A percentile compares a stretch with the other conserved stretches of the same genome.
phyloP scores from a whole-genome alignment of 2,113 vertebrate species.

The Anolis sagrei region DNA sequence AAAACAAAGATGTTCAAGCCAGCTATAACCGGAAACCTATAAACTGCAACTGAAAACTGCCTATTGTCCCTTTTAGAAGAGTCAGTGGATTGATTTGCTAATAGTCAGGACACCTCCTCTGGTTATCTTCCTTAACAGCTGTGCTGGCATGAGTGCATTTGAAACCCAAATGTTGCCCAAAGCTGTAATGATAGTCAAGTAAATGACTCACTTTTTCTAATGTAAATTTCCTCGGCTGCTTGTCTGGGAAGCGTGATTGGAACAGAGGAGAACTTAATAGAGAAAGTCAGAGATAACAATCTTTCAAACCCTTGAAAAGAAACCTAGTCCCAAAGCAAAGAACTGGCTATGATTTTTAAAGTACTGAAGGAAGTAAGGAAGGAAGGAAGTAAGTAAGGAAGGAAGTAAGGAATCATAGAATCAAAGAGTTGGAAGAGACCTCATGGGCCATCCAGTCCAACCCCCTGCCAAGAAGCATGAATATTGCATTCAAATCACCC shows the following conservation, averaged over 20 bases:
- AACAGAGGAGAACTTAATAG: background rate
- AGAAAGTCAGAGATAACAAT: background rate
- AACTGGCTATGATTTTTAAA: background rate
- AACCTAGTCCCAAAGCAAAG: background rate
- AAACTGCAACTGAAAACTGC: conserved; percentile 14
- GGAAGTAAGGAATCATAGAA: too few relatives aligned
- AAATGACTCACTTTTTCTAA: background rate
- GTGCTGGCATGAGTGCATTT: background rate
- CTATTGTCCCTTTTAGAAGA: conserved; percentile 7
- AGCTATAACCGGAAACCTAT: background rate
- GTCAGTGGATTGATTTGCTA: background rate
- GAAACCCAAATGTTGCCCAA: background rate
- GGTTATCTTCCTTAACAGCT: background rate
- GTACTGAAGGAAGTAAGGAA: too few relatives aligned
- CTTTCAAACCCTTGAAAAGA: conserved; percentile 4
- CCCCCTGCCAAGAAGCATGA: too few relatives aligned
- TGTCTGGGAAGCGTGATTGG: conserved; percentile 12
- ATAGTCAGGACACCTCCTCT: background rate
- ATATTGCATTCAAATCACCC: too few relatives aligned
- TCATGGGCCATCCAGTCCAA: too few relatives aligned
- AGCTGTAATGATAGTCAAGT: background rate
- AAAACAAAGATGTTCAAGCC: conserved; percentile 8
- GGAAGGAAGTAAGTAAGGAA: too few relatives aligned
- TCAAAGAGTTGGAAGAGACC: too few relatives aligned
- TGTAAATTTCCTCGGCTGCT: background rate